These are phyloP conservation scores for Gandaritis pyraliata DNA, from an alignment of 2,888 invertebrate species.

Conservation along the genomic window DNA sequence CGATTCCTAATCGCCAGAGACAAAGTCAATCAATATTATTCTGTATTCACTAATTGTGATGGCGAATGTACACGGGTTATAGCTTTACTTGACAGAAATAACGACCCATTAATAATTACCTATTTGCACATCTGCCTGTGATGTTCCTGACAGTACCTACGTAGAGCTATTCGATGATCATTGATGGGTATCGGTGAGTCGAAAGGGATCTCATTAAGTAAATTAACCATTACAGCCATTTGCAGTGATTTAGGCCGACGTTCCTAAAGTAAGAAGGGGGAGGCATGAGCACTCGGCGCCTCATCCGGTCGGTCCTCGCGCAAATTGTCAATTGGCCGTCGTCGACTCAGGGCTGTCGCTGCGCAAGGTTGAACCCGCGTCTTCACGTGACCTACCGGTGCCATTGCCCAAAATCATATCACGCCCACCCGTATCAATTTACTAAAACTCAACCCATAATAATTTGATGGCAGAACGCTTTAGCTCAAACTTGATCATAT, in stretches of 20 bases:
- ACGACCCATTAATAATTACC: conserved; percentile 6
- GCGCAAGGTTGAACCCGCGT: conserved; percentile 62
- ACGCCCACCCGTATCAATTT: conserved; percentile 17
- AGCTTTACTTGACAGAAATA: conserved; percentile 8
- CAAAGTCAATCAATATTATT: background rate
- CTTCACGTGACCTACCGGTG: conserved; percentile 59
- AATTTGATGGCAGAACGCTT: background rate
- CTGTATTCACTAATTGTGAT: background rate
- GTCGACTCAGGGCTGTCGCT: conserved; percentile 69
- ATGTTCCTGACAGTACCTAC: background rate
- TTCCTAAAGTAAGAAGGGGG: conserved; percentile 75
- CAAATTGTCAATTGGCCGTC: conserved; percentile 79
- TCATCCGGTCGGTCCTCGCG: conserved; percentile 76
- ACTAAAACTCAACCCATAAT: conserved; percentile 15
- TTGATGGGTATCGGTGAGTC: background rate
- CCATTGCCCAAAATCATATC: conserved; percentile 47
- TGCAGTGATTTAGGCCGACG: conserved; percentile 58
- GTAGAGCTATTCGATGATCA: background rate
- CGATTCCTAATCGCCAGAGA: background rate
- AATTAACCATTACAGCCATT: conserved; percentile 56
- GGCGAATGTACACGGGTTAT: conserved; percentile 1
- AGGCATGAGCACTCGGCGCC: conserved; percentile 72
- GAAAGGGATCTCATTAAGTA: conserved; percentile 46
- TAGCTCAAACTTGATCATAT: background rate
- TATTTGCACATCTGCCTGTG: conserved; percentile 6